Percentiles rank a stretch among this genome's conserved stretches.
phyloP scores from a whole-genome alignment of 2,888 invertebrate genomes.

The Petrolisthes cinctipes region DNA sequence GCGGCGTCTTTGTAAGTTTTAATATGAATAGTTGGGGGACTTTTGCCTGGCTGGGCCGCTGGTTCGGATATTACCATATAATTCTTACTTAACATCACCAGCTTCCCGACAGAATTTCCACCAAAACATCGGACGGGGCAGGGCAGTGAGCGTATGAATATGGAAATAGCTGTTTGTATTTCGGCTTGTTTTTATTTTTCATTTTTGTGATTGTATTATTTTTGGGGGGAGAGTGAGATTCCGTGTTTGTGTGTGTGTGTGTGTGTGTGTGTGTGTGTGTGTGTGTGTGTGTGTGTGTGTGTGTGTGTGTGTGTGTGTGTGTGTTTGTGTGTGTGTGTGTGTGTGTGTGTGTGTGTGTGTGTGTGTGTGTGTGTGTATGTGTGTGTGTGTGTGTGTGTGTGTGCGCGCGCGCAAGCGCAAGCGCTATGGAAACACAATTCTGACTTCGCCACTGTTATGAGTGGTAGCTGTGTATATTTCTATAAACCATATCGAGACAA shows the following conservation, averaged over 20 bases:
- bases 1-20: slow-evolving; percentile 1
- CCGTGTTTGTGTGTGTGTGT: not conserved
- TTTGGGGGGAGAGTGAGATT: not conserved
- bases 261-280: not conserved
- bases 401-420: too few relatives aligned
- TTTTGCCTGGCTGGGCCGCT: not conserved
- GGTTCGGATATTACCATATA: not conserved
- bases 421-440: too few relatives aligned
- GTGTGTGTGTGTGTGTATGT: not conserved
- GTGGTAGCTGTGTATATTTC: too few relatives aligned
- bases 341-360: not conserved
- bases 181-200: too few relatives aligned
- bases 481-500: too few relatives aligned
- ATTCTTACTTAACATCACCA: not conserved
- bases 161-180: not conserved
- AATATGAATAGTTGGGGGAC: slow-evolving; percentile 22
- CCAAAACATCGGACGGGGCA: not conserved
- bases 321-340: not conserved
- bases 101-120: not conserved
- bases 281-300: not conserved
- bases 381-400: not conserved
- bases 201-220: too few relatives aligned
- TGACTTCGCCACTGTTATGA: too few relatives aligned
- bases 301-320: not conserved
- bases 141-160: not conserved